A percentile compares a stretch with the other conserved stretches of the same genome.
phyloP scores from a whole-genome alignment of 2,888 invertebrate genomes.

The Criorhina ranunculi region DNA sequence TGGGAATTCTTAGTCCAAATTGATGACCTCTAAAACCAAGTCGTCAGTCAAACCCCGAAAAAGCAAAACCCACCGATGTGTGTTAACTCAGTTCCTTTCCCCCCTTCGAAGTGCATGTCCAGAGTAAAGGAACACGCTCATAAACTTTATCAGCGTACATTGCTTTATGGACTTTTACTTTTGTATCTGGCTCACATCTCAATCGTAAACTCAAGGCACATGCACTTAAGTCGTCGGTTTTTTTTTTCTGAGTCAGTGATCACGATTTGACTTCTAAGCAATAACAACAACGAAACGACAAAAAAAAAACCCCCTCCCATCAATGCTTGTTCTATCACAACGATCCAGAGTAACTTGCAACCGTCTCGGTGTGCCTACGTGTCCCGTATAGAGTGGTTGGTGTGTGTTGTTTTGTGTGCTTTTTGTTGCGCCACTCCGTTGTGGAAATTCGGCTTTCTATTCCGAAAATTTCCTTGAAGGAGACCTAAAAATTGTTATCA shows the following conservation, averaged over 20 bases:
- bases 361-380: neutral
- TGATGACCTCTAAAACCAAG: conserved; percentile 36
- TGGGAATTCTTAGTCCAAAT: neutral
- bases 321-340: conserved; percentile 40
- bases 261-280: conserved; percentile 61
- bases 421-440: conserved; percentile 2
- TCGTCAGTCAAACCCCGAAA: neutral
- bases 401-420: neutral
- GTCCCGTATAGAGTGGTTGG: neutral
- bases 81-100: conserved; percentile 37
- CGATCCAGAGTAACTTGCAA: neutral
- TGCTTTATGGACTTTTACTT: conserved; percentile 75
- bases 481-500: conserved; percentile 75
- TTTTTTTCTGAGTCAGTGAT: conserved; percentile 51
- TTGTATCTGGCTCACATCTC: conserved; percentile 75
- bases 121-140: conserved; percentile 29
- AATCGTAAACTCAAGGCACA: conserved; percentile 62
- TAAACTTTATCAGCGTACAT: conserved; percentile 58
- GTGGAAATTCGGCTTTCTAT: conserved; percentile 60
- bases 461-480: conserved; percentile 59
- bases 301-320: conserved; percentile 18
- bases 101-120: conserved; percentile 60
- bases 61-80: conserved; percentile 37
- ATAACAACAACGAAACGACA: conserved; percentile 2
- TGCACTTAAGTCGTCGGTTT: conserved; percentile 12